phyloP scores from a whole-genome alignment of 2,888 invertebrate genomes.

The Parasteatoda lunata region DNA sequence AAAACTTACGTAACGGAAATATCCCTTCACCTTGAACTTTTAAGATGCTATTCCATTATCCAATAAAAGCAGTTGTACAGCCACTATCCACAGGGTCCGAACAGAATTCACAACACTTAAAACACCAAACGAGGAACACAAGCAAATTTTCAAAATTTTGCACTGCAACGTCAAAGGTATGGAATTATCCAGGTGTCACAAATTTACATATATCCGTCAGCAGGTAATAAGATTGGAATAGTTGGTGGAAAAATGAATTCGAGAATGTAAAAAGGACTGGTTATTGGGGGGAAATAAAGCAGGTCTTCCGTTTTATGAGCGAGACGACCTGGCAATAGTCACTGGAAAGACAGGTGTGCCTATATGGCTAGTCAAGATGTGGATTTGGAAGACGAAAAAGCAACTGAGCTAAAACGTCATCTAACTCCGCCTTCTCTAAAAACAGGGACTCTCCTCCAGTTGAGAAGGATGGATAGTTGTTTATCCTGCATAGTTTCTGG shows the following conservation, averaged over 20 bases:
- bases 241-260: neutral
- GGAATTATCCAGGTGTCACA: neutral
- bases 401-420: constrained; percentile 49
- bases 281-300: neutral
- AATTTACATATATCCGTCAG: neutral
- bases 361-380: constrained; percentile 44
- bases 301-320: neutral
- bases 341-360: constrained; percentile 56
- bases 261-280: neutral
- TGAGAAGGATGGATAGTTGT: neutral
- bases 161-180: too few relatives aligned
- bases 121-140: too few relatives aligned
- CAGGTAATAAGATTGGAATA: neutral
- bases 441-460: constrained; percentile 55
- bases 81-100: too few relatives aligned
- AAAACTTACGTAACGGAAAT: too few relatives aligned
- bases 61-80: too few relatives aligned
- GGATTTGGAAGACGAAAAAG: constrained; percentile 36
- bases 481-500: neutral
- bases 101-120: too few relatives aligned
- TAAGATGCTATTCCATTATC: too few relatives aligned
- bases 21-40: too few relatives aligned
- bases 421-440: constrained; percentile 53
- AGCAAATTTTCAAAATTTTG: too few relatives aligned
- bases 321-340: neutral